Base-by-base conservation (phyloP, 2,113 vertebrate genomes). In the Gasterosteus aculeatus region DNA sequence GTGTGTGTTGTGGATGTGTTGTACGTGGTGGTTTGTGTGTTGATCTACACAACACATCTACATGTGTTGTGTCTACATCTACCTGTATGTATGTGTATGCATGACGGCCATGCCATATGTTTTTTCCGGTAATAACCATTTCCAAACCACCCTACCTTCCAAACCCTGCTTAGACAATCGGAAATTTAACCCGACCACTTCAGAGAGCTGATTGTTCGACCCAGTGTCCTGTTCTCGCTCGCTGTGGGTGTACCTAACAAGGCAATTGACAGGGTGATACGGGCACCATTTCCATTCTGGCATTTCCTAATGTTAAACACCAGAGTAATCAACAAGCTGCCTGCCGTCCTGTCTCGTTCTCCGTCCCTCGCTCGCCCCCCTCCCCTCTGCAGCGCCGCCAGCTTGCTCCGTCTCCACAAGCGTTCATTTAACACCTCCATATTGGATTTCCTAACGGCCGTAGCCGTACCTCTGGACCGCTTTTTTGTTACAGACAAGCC, bases 261-360 rank as follows among this genome's bases (percentile, higher is more conserved):
- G 88, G 87, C 88, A 91, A 88, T 90, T 90, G 89, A 91, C 88
- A 84, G 85, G 84, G 71, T 77, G 78, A 87, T 85, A 82, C 85
- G 87, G 89, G 82, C 82, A 75, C 83, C 59, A 82, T 92, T 90
- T 91, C 79, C 85, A 91, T 87, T 86, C 84, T 91, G 86, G 85
- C 86, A 84, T 92, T 90, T 88, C 86, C 73, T 92, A 88, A 92
- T 90, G 88, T 90, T 93, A 87, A 93, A 91, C 91, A 92, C 83
- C 85, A 77, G 82, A 87, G 85, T 92, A 91, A 91, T 92, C 87
- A 90, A 89, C 88, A 91, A 89, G 82, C 88, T 79, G 84, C 85
- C 84, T 70, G 66, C 77, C 81, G 82, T 85, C 86, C 79, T 90
- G 80, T 85, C 78, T 54, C 57, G 76, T 72, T 86, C 82, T 54